phyloP scores from a whole-genome alignment of 2,888 invertebrate species.

The Erannis defoliaria region DNA sequence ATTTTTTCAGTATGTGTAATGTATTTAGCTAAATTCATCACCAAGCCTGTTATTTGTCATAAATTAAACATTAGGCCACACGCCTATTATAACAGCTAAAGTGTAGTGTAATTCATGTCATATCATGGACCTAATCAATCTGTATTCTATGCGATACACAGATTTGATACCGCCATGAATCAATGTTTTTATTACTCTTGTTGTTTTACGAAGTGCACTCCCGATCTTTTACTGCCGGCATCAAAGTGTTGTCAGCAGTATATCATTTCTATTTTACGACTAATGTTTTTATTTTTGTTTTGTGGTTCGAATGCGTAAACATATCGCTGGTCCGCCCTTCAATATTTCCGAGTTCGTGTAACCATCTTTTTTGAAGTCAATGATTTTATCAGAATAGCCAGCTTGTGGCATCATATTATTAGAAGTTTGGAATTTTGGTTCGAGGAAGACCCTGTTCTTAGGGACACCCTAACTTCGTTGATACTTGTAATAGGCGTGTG shows the following conservation, averaged over 20 bases:
- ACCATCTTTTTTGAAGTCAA: too few relatives aligned
- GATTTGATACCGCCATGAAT: slow-evolving; percentile 30
- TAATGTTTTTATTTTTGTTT: slow-evolving; percentile 37
- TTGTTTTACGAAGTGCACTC: slow-evolving; percentile 44
- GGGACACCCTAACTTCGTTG: too few relatives aligned
- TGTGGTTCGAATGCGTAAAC: slow-evolving; percentile 32
- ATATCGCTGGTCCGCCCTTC: slow-evolving; percentile 3
- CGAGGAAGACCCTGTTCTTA: too few relatives aligned
- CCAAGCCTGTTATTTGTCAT: too few relatives aligned
- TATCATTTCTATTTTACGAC: slow-evolving; percentile 44
- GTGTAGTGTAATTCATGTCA: not conserved
- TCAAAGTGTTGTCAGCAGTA: slow-evolving; percentile 41
- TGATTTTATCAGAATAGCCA: too few relatives aligned
- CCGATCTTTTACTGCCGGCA: slow-evolving; percentile 39
- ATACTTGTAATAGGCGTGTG: too few relatives aligned
- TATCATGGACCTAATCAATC: slow-evolving; percentile 21
- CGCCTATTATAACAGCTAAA: too few relatives aligned
- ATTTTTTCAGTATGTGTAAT: too few relatives aligned
- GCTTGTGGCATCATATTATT: too few relatives aligned
- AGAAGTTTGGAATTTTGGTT: too few relatives aligned
- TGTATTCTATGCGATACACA: slow-evolving; percentile 31
- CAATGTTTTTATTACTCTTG: slow-evolving; percentile 42
- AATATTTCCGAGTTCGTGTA: not conserved
- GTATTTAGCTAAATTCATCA: too few relatives aligned
- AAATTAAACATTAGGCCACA: too few relatives aligned